phyloP scores from a whole-genome alignment of 1,140 invertebrate genomes.

The Chymomyza costata region DNA sequence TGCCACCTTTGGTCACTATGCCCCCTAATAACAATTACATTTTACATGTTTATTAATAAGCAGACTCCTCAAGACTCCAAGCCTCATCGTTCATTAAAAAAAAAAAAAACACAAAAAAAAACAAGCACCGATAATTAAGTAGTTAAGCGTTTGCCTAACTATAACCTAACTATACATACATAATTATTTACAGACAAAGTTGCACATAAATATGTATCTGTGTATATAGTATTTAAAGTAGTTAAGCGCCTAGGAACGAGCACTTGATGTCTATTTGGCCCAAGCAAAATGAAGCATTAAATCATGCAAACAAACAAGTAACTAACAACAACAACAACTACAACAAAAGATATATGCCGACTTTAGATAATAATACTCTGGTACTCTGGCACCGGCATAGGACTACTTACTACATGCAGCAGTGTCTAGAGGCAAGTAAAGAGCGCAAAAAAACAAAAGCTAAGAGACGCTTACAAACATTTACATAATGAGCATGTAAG shows the following conservation, averaged over 20 bases:
- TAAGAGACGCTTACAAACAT: constrained; percentile 23
- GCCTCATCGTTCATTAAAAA: too few relatives aligned
- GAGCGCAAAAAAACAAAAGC: constrained; percentile 2
- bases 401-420: background rate
- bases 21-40: constrained; percentile 44
- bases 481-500: constrained; percentile 31
- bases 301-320: constrained; percentile 41
- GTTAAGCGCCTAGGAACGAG: constrained; percentile 24
- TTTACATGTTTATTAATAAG: constrained; percentile 46
- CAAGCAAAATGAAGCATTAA: constrained; percentile 41
- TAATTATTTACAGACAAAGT: too few relatives aligned
- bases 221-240: constrained; percentile 25
- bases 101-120: too few relatives aligned
- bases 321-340: constrained; percentile 29
- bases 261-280: constrained; percentile 11
- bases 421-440: too few relatives aligned
- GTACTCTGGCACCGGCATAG: background rate
- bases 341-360: constrained; percentile 33
- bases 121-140: too few relatives aligned
- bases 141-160: too few relatives aligned
- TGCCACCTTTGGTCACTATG: too few relatives aligned
- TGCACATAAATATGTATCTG: too few relatives aligned
- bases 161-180: too few relatives aligned
- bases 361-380: constrained; percentile 30
- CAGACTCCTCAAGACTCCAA: background rate